A percentile compares a stretch with the other conserved stretches of the same genome.
These are phyloP conservation scores for Penaeus chinensis DNA, from an alignment of 1,140 invertebrate species.

Conservation along the genomic window DNA sequence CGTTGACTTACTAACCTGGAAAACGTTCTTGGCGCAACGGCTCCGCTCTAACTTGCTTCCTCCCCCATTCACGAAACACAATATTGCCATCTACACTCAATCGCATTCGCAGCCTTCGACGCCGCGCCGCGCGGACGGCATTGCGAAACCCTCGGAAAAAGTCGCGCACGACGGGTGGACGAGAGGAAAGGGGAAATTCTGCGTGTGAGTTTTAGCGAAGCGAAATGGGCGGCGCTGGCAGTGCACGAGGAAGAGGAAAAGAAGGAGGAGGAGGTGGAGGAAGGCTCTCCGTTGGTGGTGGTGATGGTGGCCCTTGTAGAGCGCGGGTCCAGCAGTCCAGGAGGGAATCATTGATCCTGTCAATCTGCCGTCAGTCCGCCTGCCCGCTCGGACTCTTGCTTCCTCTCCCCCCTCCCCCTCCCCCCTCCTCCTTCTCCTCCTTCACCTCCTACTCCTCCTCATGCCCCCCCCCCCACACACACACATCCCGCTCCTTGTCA, in stretches of 20 bases:
- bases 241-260: not conserved
- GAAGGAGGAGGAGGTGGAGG: not conserved
- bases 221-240: conserved; percentile 6
- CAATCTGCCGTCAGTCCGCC: conserved; percentile 61
- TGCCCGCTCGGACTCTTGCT: conserved; percentile 34
- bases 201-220: not conserved
- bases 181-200: not conserved
- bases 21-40: too few species aligned
- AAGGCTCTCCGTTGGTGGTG: not conserved
- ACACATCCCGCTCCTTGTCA: conserved; percentile 10
- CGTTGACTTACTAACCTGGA: too few species aligned
- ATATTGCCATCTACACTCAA: too few species aligned
- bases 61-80: too few species aligned
- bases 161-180: not conserved
- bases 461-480: conserved; percentile 25
- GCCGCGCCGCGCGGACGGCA: too few species aligned
- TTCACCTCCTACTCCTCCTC: conserved; percentile 18
- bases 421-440: conserved; percentile 5
- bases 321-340: conserved; percentile 52
- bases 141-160: too few species aligned
- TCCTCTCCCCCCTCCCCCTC: not conserved
- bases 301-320: conserved; percentile 19
- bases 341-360: conserved; percentile 61
- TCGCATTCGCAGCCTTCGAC: too few species aligned
- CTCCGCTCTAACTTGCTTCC: too few species aligned